A percentile compares a stretch with the other conserved stretches of the same genome.
These are phyloP conservation scores for Terebella lapidaria DNA, from an alignment of 2,888 invertebrate genomes.

Conservation along the genomic window DNA sequence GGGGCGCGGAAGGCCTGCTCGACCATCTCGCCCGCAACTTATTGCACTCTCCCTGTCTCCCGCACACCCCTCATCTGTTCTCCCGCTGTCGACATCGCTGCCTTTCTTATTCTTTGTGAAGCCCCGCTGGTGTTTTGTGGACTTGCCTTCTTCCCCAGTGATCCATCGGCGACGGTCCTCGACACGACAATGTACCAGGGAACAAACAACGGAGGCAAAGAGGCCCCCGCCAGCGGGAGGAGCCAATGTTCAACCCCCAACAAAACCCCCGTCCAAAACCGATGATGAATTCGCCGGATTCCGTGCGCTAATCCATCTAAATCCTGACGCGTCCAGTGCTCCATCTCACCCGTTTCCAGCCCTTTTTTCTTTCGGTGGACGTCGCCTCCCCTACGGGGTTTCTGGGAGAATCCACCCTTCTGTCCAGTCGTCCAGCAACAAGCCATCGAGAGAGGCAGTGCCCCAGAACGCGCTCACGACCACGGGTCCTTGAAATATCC, in stretches of 20 bases:
- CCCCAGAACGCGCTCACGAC: too few species aligned
- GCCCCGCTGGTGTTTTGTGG: background rate
- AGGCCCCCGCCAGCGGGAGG: background rate
- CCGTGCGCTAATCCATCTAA: background rate
- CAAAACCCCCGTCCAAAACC: background rate
- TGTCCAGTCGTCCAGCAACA: too few species aligned
- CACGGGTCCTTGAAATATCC: too few species aligned
- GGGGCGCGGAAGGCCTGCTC: too few species aligned
- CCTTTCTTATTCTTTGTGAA: background rate
- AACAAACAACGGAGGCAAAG: too few species aligned
- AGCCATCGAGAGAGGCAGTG: too few species aligned
- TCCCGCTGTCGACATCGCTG: background rate
- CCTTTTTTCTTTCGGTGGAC: background rate
- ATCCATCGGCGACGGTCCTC: background rate
- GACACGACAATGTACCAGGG: background rate
- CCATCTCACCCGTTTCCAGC: background rate
- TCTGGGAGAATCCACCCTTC: background rate
- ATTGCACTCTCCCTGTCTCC: too few species aligned
- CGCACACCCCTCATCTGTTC: background rate
- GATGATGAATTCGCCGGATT: background rate
- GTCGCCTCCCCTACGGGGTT: background rate
- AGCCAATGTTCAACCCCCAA: background rate
- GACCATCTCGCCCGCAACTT: too few species aligned
- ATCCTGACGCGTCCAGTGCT: background rate
- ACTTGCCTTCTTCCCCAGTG: background rate